phyloP scores from a whole-genome alignment of 2,797 vertebrate genomes.

The Pelodytes ibericus region DNA sequence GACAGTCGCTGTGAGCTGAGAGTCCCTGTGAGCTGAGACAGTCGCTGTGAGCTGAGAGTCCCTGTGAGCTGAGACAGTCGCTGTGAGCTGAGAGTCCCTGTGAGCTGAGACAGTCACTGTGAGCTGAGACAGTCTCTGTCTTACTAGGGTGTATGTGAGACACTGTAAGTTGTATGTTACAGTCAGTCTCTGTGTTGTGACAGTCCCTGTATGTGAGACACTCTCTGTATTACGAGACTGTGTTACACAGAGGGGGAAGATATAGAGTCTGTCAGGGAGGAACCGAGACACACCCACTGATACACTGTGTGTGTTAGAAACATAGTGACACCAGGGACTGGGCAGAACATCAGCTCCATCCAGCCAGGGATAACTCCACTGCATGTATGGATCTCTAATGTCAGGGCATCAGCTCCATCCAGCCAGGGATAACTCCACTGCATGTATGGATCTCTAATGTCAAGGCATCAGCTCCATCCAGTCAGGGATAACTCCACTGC shows the following conservation, averaged over 20 bases:
- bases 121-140: not conserved
- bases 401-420: too few species aligned
- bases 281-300: slow-evolving; percentile 14
- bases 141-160: not conserved
- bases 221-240: not conserved
- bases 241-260: not conserved
- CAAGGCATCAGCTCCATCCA: too few species aligned
- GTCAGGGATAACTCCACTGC: too few species aligned
- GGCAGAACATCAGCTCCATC: slow-evolving; percentile 25
- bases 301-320: slow-evolving; percentile 39
- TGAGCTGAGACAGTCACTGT: not conserved
- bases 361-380: too few species aligned
- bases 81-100: not conserved
- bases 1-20: too few species aligned
- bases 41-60: too few species aligned
- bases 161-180: not conserved
- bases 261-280: slow-evolving; percentile 39
- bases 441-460: too few species aligned
- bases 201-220: not conserved
- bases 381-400: too few species aligned
- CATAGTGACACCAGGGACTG: slow-evolving; percentile 41
- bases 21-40: too few species aligned
- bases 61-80: too few species aligned
- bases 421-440: too few species aligned
- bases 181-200: not conserved